phyloP scores from a whole-genome alignment of 2,888 invertebrate genomes.

The Euplexia lucipara region DNA sequence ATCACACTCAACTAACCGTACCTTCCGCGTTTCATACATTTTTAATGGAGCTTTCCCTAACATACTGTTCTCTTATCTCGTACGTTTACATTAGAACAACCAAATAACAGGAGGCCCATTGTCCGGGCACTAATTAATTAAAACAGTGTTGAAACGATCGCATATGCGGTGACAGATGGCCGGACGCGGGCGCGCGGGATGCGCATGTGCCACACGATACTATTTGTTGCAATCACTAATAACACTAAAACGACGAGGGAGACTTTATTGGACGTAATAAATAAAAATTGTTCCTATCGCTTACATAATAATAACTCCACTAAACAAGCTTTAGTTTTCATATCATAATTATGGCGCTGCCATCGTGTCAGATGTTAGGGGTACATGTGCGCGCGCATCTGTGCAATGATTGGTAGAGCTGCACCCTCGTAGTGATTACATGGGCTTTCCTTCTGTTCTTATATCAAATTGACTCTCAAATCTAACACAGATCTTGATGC shows the following conservation, averaged over 20 bases:
- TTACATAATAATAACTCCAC: slow-evolving; percentile 45
- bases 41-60: slow-evolving; percentile 15
- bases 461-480: slow-evolving; percentile 66
- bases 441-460: slow-evolving; percentile 74
- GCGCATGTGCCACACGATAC: slow-evolving; percentile 83
- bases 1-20: slow-evolving; percentile 5
- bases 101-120: slow-evolving; percentile 79
- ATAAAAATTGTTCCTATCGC: slow-evolving; percentile 60
- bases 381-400: slow-evolving; percentile 85
- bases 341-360: slow-evolving; percentile 61
- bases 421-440: slow-evolving; percentile 70
- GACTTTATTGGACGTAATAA: slow-evolving; percentile 67
- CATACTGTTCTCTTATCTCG: slow-evolving; percentile 1
- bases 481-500: slow-evolving; percentile 13
- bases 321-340: slow-evolving; percentile 64
- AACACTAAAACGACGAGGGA: slow-evolving; percentile 73
- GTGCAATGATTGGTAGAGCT: slow-evolving; percentile 81
- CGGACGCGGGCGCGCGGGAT: slow-evolving; percentile 83
- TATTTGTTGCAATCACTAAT: slow-evolving; percentile 85
- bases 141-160: slow-evolving; percentile 85
- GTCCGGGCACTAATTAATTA: slow-evolving; percentile 87
- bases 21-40: slow-evolving; percentile 1
- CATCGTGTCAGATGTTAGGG: slow-evolving; percentile 63
- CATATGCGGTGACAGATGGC: slow-evolving; percentile 90
- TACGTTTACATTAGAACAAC: slow-evolving; percentile 71